Evolutionary conservation across 2,888 invertebrate genomes (phyloP), one percentile per base, ranked within the genome.

Genomic region (Malthinus seriepunctatus): DNA sequence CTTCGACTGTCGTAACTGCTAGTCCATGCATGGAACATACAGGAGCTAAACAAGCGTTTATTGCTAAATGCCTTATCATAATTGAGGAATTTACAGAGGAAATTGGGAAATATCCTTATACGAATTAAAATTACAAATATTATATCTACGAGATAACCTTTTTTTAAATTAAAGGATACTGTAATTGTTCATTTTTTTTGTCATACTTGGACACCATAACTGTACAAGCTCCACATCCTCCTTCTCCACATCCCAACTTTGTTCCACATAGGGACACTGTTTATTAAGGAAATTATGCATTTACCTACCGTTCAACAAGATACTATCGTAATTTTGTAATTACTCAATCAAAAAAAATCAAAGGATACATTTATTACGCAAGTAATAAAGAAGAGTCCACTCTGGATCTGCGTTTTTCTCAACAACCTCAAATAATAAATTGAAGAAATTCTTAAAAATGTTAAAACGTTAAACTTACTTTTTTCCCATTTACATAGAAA

Each of bases 211-310:
- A 95, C 6, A 96, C 80, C 91, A 96, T 94, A 1, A 97, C 94
- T 0, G 96, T 96, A 73, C 97, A 97, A 1, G 95, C 95, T 0
- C 96, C 96, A 73, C 96, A 97, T 1, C 95, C 95, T 14, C 96
- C 96, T 81, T 96, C 96, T 0, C 91, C 94, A 73, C 97, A 97
- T 31, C 93, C 95, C 62, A 95, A 82, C 81, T 97, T 97, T 3
- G 95, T 93, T 9, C 96, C 96, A 63, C 88, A 90, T 63, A 96
- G 79, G 33, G 83, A 80, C 42, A 94, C 87, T 87, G 65, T 53
- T 62, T 15, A n/a, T 60, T 69, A 62, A 68, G 69, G 68, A 54
- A 55, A 46, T 23, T 8, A 37, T 10, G 14, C 1, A 11, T 23
- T 15, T 38, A n/a, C 1, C 31, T 8, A 23, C 3, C 5, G 5